Conservation (phyloP, 2,113 vertebrate species). For the Mastomys coucha region DNA sequence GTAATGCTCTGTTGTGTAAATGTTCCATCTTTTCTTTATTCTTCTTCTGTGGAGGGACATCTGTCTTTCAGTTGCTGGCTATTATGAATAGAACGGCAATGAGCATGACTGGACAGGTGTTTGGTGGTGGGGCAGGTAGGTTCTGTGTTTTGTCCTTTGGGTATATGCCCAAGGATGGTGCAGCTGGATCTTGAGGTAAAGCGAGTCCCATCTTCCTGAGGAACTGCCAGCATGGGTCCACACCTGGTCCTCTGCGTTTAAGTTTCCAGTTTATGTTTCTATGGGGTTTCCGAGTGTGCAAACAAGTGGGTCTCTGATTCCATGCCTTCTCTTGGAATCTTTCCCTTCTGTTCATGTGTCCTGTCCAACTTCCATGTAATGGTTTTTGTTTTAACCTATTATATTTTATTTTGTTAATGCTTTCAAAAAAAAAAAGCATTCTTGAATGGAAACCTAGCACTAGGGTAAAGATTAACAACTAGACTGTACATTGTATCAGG, state of each 20-base stretch:
- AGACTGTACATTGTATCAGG: not conserved
- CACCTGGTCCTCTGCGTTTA: not conserved
- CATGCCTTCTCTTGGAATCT: not conserved
- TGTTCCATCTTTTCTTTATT: not conserved
- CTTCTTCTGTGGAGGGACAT: not conserved
- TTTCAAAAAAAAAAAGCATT: not conserved
- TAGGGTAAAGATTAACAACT: not conserved
- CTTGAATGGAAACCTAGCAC: not conserved
- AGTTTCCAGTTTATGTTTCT: not conserved
- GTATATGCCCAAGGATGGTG: not conserved
- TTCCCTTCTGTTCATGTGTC: not conserved
- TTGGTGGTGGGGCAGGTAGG: not conserved
- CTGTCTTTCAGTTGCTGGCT: not conserved
- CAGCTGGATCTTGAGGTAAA: not conserved
- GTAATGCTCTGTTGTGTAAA: not conserved
- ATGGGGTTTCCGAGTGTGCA: not conserved
- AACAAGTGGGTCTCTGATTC: too few relatives aligned
- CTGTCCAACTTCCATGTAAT: not conserved
- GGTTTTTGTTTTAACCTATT: not conserved
- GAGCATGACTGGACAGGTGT: not conserved
- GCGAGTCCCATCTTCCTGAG: not conserved
- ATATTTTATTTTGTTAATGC: not conserved
- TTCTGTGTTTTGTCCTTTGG: too few relatives aligned
- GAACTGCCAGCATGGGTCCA: not conserved
- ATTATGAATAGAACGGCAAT: not conserved